A percentile compares a stretch with the other conserved stretches of the same genome.
phyloP scores from a whole-genome alignment of 2,888 invertebrate genomes.

The Clanis bilineata region DNA sequence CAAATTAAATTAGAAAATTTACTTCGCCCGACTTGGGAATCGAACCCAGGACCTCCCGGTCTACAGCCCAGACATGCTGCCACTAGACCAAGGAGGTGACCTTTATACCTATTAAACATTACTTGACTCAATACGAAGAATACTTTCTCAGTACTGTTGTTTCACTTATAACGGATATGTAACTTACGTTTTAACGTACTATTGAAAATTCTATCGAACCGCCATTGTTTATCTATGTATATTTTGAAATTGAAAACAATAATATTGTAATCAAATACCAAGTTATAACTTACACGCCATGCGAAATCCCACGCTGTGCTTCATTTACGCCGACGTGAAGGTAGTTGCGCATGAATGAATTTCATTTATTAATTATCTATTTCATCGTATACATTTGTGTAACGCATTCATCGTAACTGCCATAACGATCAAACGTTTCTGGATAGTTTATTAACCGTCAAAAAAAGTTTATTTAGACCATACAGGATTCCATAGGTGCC shows the following conservation, averaged over 20 bases:
- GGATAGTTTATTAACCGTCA: background rate
- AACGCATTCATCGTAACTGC: background rate
- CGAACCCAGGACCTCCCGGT: no score
- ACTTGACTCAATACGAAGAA: background rate
- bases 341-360: background rate
- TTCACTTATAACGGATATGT: background rate
- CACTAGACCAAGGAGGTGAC: no score
- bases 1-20: no score
- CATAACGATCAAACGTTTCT: background rate
- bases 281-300: conserved; percentile 13
- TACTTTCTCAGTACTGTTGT: background rate
- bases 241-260: background rate
- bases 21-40: no score
- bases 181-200: background rate
- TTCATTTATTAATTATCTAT: background rate
- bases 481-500: no score
- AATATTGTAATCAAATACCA: background rate
- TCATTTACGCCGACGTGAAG: background rate
- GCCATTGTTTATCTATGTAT: background rate
- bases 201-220: background rate
- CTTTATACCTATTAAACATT: background rate
- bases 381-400: background rate
- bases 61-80: no score
- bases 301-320: conserved; percentile 6
- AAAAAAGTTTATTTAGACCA: no score